phyloP scores from a whole-genome alignment of 1,140 invertebrate genomes.

The Neodiprion lecontei region DNA sequence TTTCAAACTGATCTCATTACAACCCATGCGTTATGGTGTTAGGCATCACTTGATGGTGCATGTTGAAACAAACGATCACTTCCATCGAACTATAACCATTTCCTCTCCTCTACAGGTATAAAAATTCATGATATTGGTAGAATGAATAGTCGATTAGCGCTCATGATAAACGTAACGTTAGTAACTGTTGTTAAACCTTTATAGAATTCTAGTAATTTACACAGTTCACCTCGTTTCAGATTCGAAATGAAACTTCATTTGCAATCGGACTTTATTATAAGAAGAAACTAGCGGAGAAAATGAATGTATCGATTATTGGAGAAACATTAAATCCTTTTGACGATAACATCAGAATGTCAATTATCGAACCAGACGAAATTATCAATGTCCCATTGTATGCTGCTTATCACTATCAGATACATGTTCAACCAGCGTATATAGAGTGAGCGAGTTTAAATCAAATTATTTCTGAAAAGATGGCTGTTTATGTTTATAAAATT shows the following conservation, averaged over 20 bases:
- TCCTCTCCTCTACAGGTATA: conserved; percentile 79
- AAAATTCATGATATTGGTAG: not conserved
- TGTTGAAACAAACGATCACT: conserved; percentile 67
- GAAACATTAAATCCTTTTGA: conserved; percentile 79
- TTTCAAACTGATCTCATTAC: conserved; percentile 73
- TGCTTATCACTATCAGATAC: conserved; percentile 81
- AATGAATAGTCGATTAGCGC: not conserved
- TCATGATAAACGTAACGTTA: no score
- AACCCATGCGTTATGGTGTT: conserved; percentile 70
- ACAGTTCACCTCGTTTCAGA: conserved; percentile 58
- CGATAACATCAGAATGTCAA: conserved; percentile 74
- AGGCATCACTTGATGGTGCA: conserved; percentile 75
- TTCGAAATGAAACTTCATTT: conserved; percentile 80
- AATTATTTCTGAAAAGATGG: conserved; percentile 5
- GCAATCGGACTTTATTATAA: conserved; percentile 78
- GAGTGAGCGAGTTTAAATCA: conserved; percentile 62
- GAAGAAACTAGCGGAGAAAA: conserved; percentile 71
- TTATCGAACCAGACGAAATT: conserved; percentile 75
- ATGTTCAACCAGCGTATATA: conserved; percentile 76
- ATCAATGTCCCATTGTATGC: conserved; percentile 80
- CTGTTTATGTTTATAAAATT: not conserved
- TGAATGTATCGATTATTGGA: conserved; percentile 68
- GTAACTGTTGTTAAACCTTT: conserved; percentile 20
- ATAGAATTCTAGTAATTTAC: conserved; percentile 7
- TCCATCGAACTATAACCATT: conserved; percentile 70